Base-by-base conservation (phyloP, 1,140 invertebrate genomes). In the Hesperophylax magnus region DNA sequence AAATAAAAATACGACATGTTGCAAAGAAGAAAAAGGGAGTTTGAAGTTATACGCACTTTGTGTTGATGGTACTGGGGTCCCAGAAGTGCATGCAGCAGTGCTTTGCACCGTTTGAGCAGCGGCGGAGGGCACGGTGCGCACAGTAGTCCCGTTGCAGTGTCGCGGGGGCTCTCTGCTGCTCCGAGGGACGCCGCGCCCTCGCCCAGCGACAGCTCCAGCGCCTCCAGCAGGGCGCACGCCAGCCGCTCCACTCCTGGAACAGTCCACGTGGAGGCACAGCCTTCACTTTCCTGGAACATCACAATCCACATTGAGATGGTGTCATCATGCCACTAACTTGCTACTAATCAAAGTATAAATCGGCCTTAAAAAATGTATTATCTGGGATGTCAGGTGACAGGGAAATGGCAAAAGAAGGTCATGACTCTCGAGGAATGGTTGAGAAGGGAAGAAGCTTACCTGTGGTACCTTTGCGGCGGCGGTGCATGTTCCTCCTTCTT, bases 51-150 rank as follows among this genome's bases (percentile, higher is more conserved):
- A 34, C n/a, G 5, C 61, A 93, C 93, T 91, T 97, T 98, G 86
- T 97, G 97, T 82, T 93, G 93, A 86, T 98, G 96, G 88, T 98
- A 98, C 31, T 92, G 87, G 47, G 93, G 93, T 11, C 90, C 87
- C 85, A 97, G 95, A 7, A 99, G 88, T 0, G 96, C 93, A 4
- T 96, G 93, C 79, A 99, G 87, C 75, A 98, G 91, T 31, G 94
- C 94, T 80, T 95, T 95, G 0, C 94, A 93, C 53, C 95, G 92
- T 18, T 94, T 92, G 86, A 97, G 96, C 22, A 98, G 93, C 24
- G 92, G 92, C 39, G 93, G 91, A 0, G 96, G 94, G 31, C 95
- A 96, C 14, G 97, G 96, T 69, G 98, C 88, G 63, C 95, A 95
- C 3, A 98, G 87, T n/a, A 99, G 88, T 53, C 91, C 89, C 0